phyloP scores from a whole-genome alignment of 1,140 invertebrate genomes.

The Apis laboriosa region DNA sequence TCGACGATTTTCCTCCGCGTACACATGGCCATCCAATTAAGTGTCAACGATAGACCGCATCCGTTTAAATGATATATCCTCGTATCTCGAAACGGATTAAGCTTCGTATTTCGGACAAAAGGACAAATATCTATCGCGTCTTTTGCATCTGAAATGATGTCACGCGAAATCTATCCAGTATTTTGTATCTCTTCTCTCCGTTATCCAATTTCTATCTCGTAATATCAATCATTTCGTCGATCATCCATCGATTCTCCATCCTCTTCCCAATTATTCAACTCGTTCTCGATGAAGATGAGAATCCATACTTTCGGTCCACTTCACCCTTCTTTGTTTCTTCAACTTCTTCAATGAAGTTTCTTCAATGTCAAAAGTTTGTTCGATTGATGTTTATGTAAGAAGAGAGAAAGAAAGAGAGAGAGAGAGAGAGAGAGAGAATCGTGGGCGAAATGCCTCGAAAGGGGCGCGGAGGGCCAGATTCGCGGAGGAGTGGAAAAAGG shows the following conservation, averaged over 20 bases:
- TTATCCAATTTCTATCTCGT: no score
- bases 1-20: constrained; percentile 31
- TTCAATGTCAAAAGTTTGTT: not conserved
- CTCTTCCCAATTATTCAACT: not conserved
- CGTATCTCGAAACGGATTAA: no score
- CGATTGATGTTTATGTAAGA: not conserved
- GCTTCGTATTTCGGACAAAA: no score
- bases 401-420: not conserved
- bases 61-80: no score
- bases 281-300: not conserved
- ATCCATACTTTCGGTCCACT: not conserved
- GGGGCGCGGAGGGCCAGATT: not conserved
- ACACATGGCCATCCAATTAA: constrained; percentile 20
- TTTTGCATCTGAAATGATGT: no score
- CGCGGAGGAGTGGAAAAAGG: not conserved
- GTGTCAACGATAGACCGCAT: constrained; percentile 1
- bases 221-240: no score
- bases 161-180: no score
- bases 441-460: not conserved
- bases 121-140: no score
- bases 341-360: no score
- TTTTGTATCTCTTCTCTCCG: no score
- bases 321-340: not conserved
- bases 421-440: no score
- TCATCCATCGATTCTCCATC: not conserved